phyloP scores from a whole-genome alignment of 2,797 vertebrate genomes.

The Fistularia commersonii region DNA sequence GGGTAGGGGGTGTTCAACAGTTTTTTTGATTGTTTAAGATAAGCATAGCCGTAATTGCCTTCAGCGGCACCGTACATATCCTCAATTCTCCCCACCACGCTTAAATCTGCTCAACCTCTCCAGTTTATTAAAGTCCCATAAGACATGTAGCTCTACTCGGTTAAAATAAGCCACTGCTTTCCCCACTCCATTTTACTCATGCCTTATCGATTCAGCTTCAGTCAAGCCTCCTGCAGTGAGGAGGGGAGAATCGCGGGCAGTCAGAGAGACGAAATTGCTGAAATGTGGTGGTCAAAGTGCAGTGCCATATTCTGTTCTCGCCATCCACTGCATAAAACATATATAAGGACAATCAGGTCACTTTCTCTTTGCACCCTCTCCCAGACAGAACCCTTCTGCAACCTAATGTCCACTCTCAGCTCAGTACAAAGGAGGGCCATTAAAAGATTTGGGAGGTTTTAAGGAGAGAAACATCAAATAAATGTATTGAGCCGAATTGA shows the following conservation, averaged over 20 bases:
- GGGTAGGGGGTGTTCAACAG: too few species aligned
- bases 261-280: slow-evolving; percentile 13
- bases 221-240: slow-evolving; percentile 12
- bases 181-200: slow-evolving; percentile 21
- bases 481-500: too few species aligned
- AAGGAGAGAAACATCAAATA: too few species aligned
- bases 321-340: slow-evolving; percentile 21
- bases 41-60: slow-evolving; percentile 1
- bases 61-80: slow-evolving; percentile 12
- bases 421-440: not conserved
- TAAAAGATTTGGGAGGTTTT: too few species aligned
- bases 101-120: slow-evolving; percentile 10
- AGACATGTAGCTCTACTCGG: slow-evolving; percentile 9
- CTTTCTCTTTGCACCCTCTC: not conserved
- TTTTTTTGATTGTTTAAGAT: too few species aligned
- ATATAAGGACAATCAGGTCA: slow-evolving; percentile 24
- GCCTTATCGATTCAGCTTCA: slow-evolving; percentile 27
- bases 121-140: slow-evolving; percentile 17
- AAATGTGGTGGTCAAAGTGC: slow-evolving; percentile 25
- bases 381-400: not conserved
- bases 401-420: slow-evolving; percentile 1
- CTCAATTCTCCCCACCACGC: not conserved
- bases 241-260: slow-evolving; percentile 8
- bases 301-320: slow-evolving; percentile 19
- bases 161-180: slow-evolving; percentile 25